Evolutionary conservation across 92 coral and sea anemone species (phyloP).

Genomic region (Porites lobata): DNA sequence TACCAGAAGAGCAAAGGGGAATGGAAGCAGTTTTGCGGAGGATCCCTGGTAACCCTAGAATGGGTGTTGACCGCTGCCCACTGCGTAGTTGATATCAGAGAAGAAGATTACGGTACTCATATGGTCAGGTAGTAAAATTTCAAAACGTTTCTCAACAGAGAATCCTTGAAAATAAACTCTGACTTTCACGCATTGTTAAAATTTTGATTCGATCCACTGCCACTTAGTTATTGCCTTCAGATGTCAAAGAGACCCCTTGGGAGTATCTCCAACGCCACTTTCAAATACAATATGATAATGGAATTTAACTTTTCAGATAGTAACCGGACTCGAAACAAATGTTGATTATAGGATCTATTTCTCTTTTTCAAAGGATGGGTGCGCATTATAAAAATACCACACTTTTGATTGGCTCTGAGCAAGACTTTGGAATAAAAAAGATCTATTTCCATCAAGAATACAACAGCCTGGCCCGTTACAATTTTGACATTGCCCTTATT

Average conservation of each 20-base stretch:
- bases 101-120: constrained; percentile 38
- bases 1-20: constrained; percentile 20
- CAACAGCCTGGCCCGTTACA: constrained; percentile 66
- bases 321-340: too few species aligned
- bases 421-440: constrained; percentile 74
- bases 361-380: constrained; percentile 73
- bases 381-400: constrained; percentile 78
- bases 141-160: too few species aligned
- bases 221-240: too few species aligned
- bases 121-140: constrained; percentile 59
- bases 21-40: constrained; percentile 94
- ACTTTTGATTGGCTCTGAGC: constrained; percentile 68
- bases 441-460: constrained; percentile 80
- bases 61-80: constrained; percentile 95
- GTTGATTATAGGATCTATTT: too few species aligned
- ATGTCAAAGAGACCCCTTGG: too few species aligned
- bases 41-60: constrained; percentile 74
- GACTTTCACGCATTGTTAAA: too few species aligned
- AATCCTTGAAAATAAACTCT: too few species aligned
- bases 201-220: too few species aligned
- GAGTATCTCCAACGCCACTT: too few species aligned
- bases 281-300: too few species aligned
- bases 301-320: too few species aligned
- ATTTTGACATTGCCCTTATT: constrained; percentile 92
- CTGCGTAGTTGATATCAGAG: constrained; percentile 67